Evolutionary conservation across 2,797 vertebrate species (phyloP).

Genomic region (Pseudomugil gertrudae): DNA sequence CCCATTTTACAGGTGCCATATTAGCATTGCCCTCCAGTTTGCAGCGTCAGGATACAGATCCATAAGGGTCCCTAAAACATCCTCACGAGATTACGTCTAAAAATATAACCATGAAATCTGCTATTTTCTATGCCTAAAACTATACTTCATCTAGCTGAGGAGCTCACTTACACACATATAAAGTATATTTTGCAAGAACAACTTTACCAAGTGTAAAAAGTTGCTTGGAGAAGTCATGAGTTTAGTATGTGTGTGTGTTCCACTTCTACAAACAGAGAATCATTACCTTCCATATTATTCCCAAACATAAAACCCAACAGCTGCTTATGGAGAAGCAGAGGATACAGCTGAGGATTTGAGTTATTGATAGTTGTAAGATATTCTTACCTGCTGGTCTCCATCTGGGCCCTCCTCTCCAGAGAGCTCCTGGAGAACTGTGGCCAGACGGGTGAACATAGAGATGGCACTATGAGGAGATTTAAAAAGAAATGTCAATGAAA

Average conservation of each 20-base stretch:
- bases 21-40: no score
- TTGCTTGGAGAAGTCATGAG: no score
- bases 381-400: slow-evolving; percentile 80
- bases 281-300: neutral
- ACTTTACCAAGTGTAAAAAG: no score
- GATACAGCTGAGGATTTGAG: neutral
- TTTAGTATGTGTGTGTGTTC: no score
- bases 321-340: neutral
- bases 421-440: slow-evolving; percentile 91
- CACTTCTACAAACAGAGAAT: neutral
- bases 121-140: neutral
- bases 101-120: no score
- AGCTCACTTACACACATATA: neutral
- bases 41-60: no score
- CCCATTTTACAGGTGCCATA: no score
- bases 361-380: neutral
- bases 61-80: no score
- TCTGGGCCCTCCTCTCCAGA: slow-evolving; percentile 85
- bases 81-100: no score
- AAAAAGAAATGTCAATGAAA: no score
- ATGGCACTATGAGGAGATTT: slow-evolving; percentile 63
- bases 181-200: no score
- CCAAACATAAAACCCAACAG: neutral
- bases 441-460: slow-evolving; percentile 91
- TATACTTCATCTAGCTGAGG: neutral